phyloP scores from a whole-genome alignment of 2,888 invertebrate genomes.

The Amphiduros pacificus region DNA sequence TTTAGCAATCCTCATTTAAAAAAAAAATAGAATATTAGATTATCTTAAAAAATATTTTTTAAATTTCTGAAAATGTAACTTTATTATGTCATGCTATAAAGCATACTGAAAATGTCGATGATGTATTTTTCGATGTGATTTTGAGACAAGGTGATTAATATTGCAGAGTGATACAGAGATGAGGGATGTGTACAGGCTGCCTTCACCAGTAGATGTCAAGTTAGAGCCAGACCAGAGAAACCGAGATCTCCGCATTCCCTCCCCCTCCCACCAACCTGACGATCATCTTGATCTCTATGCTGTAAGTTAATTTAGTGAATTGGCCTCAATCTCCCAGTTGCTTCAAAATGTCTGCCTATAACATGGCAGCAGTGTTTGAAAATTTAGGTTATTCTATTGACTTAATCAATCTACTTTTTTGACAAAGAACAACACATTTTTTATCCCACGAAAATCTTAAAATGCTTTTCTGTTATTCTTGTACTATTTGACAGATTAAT shows the following conservation, averaged over 20 bases:
- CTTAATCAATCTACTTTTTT: background rate
- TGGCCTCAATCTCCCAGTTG: too few species aligned
- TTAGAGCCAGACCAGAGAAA: constrained; percentile 26
- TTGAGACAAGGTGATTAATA: background rate
- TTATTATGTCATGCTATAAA: background rate
- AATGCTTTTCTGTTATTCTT: too few species aligned
- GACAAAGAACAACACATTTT: too few species aligned
- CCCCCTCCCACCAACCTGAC: constrained; percentile 37
- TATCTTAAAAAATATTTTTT: background rate
- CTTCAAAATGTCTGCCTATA: too few species aligned
- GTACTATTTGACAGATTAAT: too few species aligned
- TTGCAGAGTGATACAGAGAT: constrained; percentile 2
- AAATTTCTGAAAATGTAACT: background rate
- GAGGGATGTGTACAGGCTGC: constrained; percentile 41
- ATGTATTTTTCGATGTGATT: background rate
- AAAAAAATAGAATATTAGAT: too few species aligned
- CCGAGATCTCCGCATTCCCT: constrained; percentile 42
- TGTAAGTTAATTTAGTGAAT: constrained; percentile 30
- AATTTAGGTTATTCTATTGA: background rate
- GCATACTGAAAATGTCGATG: background rate
- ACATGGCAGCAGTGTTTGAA: background rate
- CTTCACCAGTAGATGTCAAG: constrained; percentile 45
- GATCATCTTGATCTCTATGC: constrained; percentile 42
- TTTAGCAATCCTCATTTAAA: background rate
- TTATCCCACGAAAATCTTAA: too few species aligned